Conservation (phyloP, 2,888 invertebrate species). For the Oscheius sp. region DNA sequence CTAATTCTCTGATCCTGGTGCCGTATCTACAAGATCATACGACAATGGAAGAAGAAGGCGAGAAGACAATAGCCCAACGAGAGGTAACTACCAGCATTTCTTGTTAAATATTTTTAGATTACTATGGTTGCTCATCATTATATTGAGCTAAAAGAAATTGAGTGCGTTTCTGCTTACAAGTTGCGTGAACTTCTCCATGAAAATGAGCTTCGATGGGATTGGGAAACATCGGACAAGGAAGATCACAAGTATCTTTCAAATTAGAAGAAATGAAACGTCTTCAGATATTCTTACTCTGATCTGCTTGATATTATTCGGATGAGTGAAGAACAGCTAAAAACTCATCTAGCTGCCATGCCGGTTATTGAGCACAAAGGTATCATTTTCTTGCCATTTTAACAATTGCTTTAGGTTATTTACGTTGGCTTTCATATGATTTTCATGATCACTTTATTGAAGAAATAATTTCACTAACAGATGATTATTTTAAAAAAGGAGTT, state of each 20-base stretch:
- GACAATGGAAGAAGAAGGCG: conserved; percentile 13
- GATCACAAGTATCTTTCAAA: conserved; percentile 4
- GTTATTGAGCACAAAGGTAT: conserved; percentile 39
- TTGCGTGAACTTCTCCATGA: conserved; percentile 33
- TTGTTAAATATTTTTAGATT: conserved; percentile 24
- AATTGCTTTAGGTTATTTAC: conserved; percentile 15
- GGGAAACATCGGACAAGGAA: not conserved
- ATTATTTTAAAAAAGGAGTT: not conserved
- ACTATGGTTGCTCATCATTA: conserved; percentile 21
- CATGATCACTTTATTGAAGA: conserved; percentile 15
- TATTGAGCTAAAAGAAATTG: conserved; percentile 35
- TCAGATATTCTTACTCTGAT: conserved; percentile 25
- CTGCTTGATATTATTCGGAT: conserved; percentile 34
- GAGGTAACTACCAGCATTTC: not conserved
- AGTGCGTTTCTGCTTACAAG: conserved; percentile 30
- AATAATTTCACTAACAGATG: conserved; percentile 28
- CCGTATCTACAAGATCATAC: conserved; percentile 17
- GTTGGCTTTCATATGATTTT: conserved; percentile 36
- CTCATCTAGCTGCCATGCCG: conserved; percentile 27
- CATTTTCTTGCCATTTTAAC: not conserved
- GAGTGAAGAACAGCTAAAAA: conserved; percentile 35
- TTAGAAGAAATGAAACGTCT: not conserved
- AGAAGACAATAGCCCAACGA: not conserved
- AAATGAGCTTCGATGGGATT: conserved; percentile 23
- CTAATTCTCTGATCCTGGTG: conserved; percentile 41